Evolutionary conservation across 2,797 vertebrate species (phyloP).

Genomic region (Cyprinodon diabolis): DNA sequence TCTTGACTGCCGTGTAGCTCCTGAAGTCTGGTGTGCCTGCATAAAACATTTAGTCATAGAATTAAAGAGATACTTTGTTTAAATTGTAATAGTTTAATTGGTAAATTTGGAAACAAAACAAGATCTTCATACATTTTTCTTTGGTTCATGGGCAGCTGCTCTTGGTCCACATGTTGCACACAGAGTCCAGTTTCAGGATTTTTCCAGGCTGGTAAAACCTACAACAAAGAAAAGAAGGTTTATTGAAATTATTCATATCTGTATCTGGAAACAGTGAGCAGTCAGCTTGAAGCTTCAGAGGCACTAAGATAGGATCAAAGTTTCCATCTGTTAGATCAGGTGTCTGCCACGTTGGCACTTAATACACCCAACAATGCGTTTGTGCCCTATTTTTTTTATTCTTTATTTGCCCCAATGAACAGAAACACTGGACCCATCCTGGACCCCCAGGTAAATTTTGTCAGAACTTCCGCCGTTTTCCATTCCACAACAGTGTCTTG

Average conservation of each 20-base stretch:
- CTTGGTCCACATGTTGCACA: conserved; percentile 84
- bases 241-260: background rate
- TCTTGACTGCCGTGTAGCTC: conserved; percentile 83
- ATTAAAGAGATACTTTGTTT: background rate
- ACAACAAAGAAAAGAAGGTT: conserved; percentile 21
- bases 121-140: conserved; percentile 81
- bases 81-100: background rate
- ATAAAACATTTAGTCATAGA: conserved; percentile 13
- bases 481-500: background rate
- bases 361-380: too few relatives aligned
- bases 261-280: background rate
- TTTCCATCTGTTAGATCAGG: too few relatives aligned
- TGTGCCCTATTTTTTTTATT: too few relatives aligned
- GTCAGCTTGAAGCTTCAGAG: too few relatives aligned
- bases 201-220: conserved; percentile 92
- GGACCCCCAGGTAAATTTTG: too few relatives aligned
- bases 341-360: too few relatives aligned
- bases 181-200: conserved; percentile 79
- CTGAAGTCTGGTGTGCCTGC: conserved; percentile 86
- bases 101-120: background rate
- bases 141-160: conserved; percentile 85
- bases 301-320: too few relatives aligned
- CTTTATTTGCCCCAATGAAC: too few relatives aligned
- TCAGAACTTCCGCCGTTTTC: background rate
- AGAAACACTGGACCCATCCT: too few relatives aligned